These are phyloP conservation scores for Chymomyza caudatula DNA, from an alignment of 2,888 invertebrate genomes.

Conservation along the genomic window DNA sequence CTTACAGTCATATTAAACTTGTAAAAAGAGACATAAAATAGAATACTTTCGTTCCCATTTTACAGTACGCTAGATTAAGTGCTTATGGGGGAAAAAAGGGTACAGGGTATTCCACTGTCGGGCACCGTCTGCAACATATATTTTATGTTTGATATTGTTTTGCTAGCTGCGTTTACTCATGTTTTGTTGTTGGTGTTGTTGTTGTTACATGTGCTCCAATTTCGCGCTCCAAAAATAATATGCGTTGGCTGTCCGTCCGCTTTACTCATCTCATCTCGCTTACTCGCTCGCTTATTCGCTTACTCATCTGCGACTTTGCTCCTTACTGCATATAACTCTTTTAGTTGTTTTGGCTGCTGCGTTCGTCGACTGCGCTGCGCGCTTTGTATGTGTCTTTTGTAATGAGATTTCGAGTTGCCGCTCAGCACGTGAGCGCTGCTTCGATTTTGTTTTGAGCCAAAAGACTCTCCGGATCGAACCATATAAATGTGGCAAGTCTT, in stretches of 20 bases:
- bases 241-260: background rate
- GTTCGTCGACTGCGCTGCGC: background rate
- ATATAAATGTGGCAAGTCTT: constrained; percentile 61
- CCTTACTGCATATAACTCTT: background rate
- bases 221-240: constrained; percentile 6
- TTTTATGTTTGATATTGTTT: too few species aligned
- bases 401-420: constrained; percentile 60
- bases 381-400: constrained; percentile 47
- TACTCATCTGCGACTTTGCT: background rate
- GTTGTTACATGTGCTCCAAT: constrained; percentile 44
- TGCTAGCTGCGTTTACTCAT: background rate
- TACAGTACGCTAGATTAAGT: too few species aligned
- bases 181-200: constrained; percentile 3
- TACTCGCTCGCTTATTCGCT: background rate
- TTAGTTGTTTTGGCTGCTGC: background rate
- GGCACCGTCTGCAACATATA: too few species aligned
- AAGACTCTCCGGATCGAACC: constrained; percentile 45
- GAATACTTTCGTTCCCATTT: too few species aligned
- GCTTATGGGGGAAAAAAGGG: too few species aligned
- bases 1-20: too few species aligned
- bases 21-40: too few species aligned
- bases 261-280: background rate
- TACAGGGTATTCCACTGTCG: too few species aligned
- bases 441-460: background rate
- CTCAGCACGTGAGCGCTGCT: constrained; percentile 10